Conservation (phyloP, 2,113 vertebrate species). For the Marmota monax region DNA sequence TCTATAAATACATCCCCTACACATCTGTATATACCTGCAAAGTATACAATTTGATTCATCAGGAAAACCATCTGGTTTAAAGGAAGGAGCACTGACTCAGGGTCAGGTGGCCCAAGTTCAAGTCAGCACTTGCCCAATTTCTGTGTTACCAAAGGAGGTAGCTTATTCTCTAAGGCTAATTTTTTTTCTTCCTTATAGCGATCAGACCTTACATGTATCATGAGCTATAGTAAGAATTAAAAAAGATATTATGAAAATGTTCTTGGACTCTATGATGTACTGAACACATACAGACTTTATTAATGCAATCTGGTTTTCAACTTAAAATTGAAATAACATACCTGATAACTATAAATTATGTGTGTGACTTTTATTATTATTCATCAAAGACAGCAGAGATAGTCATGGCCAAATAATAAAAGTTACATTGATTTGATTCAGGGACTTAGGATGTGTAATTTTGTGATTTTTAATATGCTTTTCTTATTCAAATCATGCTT, state of each 20-base stretch:
- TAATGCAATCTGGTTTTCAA: constrained; percentile 23
- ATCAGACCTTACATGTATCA: not conserved
- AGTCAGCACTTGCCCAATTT: not conserved
- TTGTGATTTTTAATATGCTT: constrained; percentile 46
- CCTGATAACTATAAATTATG: constrained; percentile 28
- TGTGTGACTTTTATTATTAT: constrained; percentile 33
- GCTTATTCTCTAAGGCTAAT: not conserved
- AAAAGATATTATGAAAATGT: not conserved
- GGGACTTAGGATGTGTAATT: not conserved
- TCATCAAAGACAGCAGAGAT: constrained; percentile 42
- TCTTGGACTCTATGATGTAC: not conserved
- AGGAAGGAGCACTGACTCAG: not conserved
- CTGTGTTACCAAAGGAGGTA: not conserved
- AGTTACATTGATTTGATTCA: constrained; percentile 34
- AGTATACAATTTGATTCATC: not conserved
- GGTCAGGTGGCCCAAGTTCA: not conserved
- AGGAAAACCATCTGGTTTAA: not conserved
- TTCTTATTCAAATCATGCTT: constrained; percentile 45
- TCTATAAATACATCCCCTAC: not conserved
- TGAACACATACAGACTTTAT: constrained; percentile 6
- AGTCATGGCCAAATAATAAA: constrained; percentile 54
- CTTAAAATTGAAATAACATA: constrained; percentile 40
- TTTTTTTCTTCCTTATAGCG: not conserved
- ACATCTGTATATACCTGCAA: not conserved
- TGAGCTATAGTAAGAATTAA: not conserved